phyloP scores from a whole-genome alignment of 2,888 invertebrate species.

The Coenonympha glycerion region DNA sequence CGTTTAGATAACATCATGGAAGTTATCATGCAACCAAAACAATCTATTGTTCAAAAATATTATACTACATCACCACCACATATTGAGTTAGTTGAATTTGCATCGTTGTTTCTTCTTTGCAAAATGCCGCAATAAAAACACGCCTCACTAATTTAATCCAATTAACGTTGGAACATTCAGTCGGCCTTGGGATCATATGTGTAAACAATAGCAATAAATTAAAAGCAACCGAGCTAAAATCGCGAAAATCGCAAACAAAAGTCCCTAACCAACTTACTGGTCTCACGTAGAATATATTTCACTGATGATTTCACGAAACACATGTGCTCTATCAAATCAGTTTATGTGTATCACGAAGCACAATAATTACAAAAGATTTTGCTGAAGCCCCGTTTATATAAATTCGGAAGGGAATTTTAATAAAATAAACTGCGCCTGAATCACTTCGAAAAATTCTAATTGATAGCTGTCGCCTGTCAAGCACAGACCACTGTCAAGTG shows the following conservation, averaged over 20 bases:
- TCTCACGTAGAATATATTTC: constrained; percentile 8
- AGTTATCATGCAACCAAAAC: constrained; percentile 41
- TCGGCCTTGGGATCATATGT: constrained; percentile 58
- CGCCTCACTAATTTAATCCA: constrained; percentile 28
- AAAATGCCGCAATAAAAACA: background rate
- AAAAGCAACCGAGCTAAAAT: constrained; percentile 32
- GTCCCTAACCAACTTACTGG: constrained; percentile 14
- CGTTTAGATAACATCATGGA: constrained; percentile 39
- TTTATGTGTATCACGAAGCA: constrained; percentile 14
- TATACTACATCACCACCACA: too few species aligned
- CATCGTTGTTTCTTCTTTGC: background rate
- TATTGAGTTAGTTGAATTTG: too few species aligned
- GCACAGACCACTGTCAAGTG: constrained; percentile 10
- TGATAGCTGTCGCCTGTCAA: constrained; percentile 18
- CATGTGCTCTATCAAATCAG: background rate
- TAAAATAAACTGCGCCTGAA: constrained; percentile 52
- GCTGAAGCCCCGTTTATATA: constrained; percentile 33
- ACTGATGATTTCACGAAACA: background rate
- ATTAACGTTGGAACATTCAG: constrained; percentile 34
- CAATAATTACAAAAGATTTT: constrained; percentile 26
- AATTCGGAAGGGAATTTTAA: constrained; percentile 32
- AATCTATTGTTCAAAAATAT: constrained; percentile 23
- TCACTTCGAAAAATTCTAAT: constrained; percentile 34
- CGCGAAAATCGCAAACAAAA: constrained; percentile 34
- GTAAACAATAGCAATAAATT: constrained; percentile 51